phyloP scores from a whole-genome alignment of 2,113 vertebrate species.

The Sinocyclocheilus rhinocerous region DNA sequence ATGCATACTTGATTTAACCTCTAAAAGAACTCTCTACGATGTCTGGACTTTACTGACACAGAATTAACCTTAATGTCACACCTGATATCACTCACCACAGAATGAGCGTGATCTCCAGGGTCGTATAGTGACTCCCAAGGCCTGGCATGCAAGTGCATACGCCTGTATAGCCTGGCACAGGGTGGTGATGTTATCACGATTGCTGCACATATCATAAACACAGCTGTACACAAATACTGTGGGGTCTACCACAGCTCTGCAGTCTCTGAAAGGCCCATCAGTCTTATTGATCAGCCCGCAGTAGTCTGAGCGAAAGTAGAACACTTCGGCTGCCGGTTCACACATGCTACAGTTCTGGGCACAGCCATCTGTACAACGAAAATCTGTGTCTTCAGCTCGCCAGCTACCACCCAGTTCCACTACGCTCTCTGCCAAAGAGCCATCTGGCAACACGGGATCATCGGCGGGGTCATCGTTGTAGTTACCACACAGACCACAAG shows the following conservation, averaged over 20 bases:
- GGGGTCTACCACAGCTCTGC: conserved; percentile 86
- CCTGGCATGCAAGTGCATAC: conserved; percentile 91
- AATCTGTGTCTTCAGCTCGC: conserved; percentile 86
- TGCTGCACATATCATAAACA: conserved; percentile 91
- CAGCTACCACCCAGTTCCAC: conserved; percentile 91
- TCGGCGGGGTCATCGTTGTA: conserved; percentile 95
- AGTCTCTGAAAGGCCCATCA: conserved; percentile 90
- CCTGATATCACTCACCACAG: conserved; percentile 81
- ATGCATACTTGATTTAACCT: neutral
- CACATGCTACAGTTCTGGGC: conserved; percentile 92
- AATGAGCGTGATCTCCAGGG: conserved; percentile 88
- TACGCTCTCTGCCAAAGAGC: conserved; percentile 81
- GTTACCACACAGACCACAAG: conserved; percentile 95
- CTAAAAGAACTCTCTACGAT: neutral
- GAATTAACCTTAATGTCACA: neutral
- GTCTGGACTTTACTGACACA: neutral
- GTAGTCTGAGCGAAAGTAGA: conserved; percentile 88
- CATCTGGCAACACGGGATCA: conserved; percentile 86
- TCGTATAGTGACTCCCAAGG: conserved; percentile 88
- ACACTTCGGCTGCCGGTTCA: conserved; percentile 76
- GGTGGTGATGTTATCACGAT: conserved; percentile 86
- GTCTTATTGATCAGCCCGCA: conserved; percentile 96
- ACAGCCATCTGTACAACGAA: conserved; percentile 87
- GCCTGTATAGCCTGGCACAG: conserved; percentile 98
- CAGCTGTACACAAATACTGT: conserved; percentile 93